These are phyloP conservation scores for Rhagoletis pomonella DNA, from an alignment of 1,140 invertebrate genomes.

Conservation along the genomic window DNA sequence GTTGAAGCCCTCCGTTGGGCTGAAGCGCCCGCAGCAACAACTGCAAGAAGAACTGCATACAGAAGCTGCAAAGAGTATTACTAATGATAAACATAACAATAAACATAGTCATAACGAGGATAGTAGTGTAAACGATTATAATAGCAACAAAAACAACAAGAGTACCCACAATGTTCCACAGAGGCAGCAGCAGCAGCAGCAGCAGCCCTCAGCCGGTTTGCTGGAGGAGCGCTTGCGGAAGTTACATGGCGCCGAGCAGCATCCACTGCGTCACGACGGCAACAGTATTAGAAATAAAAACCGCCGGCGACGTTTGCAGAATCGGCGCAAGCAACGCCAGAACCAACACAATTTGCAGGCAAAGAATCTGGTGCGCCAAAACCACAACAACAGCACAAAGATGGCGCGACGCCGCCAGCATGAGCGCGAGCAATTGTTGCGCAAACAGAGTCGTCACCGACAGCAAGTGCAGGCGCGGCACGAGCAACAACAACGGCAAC, in stretches of 20 bases:
- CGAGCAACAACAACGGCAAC: conserved; percentile 41
- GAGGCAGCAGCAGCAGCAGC: no score
- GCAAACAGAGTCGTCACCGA: conserved; percentile 58
- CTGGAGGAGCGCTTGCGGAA: background rate
- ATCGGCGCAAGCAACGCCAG: conserved; percentile 21
- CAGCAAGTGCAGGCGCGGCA: conserved; percentile 55
- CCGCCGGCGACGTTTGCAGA: conserved; percentile 46
- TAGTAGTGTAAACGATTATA: conserved; percentile 3
- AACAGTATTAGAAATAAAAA: conserved; percentile 37
- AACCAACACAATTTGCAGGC: conserved; percentile 58
- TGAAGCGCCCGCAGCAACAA: background rate
- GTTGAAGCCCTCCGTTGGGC: background rate
- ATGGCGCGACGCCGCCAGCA: conserved; percentile 61
- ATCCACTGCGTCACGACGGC: conserved; percentile 14
- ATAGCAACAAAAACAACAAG: background rate
- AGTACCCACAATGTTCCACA: background rate
- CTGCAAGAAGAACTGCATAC: conserved; percentile 19
- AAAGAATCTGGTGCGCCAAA: conserved; percentile 66
- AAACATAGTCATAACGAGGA: background rate
- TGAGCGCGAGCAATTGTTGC: conserved; percentile 57
- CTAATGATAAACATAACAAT: conserved; percentile 58
- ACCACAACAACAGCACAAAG: conserved; percentile 67
- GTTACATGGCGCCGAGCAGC: background rate
- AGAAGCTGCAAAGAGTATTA: conserved; percentile 66
- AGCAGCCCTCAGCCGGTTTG: background rate